A percentile compares a stretch with the other conserved stretches of the same genome.
Conservation (phyloP, 2,888 invertebrate genomes). For the Peribatodes rhomboidaria region DNA sequence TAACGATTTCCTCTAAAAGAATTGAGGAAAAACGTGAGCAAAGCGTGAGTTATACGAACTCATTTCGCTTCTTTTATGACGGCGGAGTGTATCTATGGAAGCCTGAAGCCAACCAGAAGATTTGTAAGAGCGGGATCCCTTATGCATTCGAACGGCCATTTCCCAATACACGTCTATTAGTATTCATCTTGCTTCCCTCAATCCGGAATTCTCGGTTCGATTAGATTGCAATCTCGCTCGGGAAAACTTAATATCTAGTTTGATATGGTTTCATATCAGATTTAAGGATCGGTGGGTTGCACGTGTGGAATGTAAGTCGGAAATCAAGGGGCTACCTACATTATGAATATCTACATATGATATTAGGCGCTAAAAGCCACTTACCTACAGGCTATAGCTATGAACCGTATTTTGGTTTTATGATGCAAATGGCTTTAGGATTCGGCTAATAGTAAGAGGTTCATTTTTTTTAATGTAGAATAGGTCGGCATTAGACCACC, state of each 20-base stretch:
- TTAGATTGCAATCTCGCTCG: conserved; percentile 42
- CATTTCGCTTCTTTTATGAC: conserved; percentile 19
- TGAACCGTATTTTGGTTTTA: no score
- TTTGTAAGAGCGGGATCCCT: conserved; percentile 33
- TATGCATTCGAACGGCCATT: conserved; percentile 40
- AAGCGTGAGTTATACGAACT: conserved; percentile 21
- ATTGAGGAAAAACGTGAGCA: conserved; percentile 26
- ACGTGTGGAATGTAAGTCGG: conserved; percentile 26
- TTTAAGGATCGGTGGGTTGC: conserved; percentile 34
- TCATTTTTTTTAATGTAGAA: no score
- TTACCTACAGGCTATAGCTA: no score
- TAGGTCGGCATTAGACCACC: no score
- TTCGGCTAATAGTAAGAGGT: no score
- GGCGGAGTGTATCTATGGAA: conserved; percentile 9
- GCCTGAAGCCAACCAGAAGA: conserved; percentile 9
- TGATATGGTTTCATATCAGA: conserved; percentile 43
- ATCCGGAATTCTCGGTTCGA: conserved; percentile 41
- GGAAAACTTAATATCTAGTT: conserved; percentile 46
- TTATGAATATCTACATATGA: neutral
- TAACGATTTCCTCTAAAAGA: conserved; percentile 14
- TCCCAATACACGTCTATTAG: conserved; percentile 44
- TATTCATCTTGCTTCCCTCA: conserved; percentile 44
- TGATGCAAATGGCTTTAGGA: no score
- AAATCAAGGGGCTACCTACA: conserved; percentile 20
- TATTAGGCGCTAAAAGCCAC: no score